Base-by-base conservation (phyloP, 2,113 vertebrate genomes). In the Odontophorus gujanensis region DNA sequence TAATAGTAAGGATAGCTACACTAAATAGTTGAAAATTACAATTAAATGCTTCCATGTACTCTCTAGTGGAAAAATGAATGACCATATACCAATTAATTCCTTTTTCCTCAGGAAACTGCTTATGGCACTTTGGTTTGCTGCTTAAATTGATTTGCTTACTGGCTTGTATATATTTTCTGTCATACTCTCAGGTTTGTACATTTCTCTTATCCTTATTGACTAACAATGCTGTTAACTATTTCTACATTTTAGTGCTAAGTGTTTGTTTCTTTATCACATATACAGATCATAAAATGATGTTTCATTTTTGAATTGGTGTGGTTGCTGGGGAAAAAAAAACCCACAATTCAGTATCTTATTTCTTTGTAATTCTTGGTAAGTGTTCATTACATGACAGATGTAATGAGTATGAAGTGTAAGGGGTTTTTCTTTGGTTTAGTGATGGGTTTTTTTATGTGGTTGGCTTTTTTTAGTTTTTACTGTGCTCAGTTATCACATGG, bases 41-140 rank as follows among this genome's bases (percentile, higher is more conserved):
- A 57, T 74, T 89, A 90, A 77, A 87, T 77, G 63, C 75, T 22
- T 71, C 51, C 28, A 89, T 62, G 43, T 22, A 4, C 85, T 87
- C 89, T 36, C 43, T 53, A 2, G 30, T 95, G 63, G 59, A 75
- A 95, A 93, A 94, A 62, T 53, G 57, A 77, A 66, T 80, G 69
- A 57, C 26, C 20, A 2, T 72, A 13, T 82, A 25, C 43, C 61
- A 36, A 90, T 51, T 82, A 45, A 74, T 89, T 59, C 58, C 13
- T 92, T 96, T 88, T 97, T 93, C 96, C 82, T 76, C 97, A 99
- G 99, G 97, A 57, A 99, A 97, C 88, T 98, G 97, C 86, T 94
- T 99, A 43, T 99, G 99, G 99, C 98, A 99, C 93, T 94, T 99
- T 40, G 98, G 98, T 61, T 95, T 99, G 50, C 95, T 99, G 87